Base-by-base conservation (phyloP, 2,113 vertebrate genomes). In the Mus pahari region DNA sequence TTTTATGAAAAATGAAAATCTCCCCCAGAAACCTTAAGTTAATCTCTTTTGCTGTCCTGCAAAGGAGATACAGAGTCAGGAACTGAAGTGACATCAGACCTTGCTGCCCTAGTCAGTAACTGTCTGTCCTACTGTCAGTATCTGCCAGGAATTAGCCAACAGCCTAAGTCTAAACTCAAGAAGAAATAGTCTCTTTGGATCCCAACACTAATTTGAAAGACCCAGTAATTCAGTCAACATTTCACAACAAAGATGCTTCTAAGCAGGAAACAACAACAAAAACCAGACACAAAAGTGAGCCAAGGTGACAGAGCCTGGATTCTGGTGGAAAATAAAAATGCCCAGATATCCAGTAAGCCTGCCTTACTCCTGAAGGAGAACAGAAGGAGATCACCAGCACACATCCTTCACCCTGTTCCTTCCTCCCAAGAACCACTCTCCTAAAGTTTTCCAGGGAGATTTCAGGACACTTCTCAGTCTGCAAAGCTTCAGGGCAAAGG, bases 1-100 rank as follows among this genome's bases (percentile, higher is more conserved):
- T 45, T 92, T 86, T 39, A 78, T 1, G 12, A 79, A 92, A 97
- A 97, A 96, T 66, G 66, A 89, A 73, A 92, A 92, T 83, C 55
- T 88, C 60, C 42, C 84, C 45, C 19, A 71, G 50, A 66, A 45
- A 64, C 82, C 7, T 28, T 84, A 81, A 58, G 19, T 31, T 33
- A 64, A 90, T 66, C 5, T 82, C 79, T 90, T 81, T 10, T 14
- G 36, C 58, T 60, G 22, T n/a, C 53, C 68, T 83, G 39, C 78
- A 50, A 26, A 78, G 31, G 66, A 50, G 60, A 81, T n/a, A 50
- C 12, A 73, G 58, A 24, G n/a, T 73, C 66, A 86, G 81, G 89
- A 83, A 83, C 14, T 83, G 39, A 82, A 74, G 9, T 36, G 39
- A 45, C 36, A 83, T 64, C 17, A 93, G 84, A 74, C 2, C 62